Conservation (phyloP, 2,113 vertebrate species). For the Pan troglodytes region NHGRI_mPanTro3-v2.1_pri NC_072398.2:115125501-115126000, state of each 20-base stretch:
- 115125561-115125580: background rate
- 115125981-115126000: background rate
- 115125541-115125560: background rate
- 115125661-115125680: background rate
- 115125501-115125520: background rate
- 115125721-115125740: background rate
- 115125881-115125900: background rate
- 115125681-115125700: background rate
- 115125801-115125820: background rate
- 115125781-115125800: background rate
- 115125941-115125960: background rate
- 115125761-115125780: background rate
- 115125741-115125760: background rate
- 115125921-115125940: background rate
- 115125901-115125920: background rate
- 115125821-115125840: background rate
- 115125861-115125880: background rate
- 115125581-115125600: background rate
- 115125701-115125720: background rate
- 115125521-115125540: background rate
- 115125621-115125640: background rate
- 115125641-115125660: background rate
- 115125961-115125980: background rate
- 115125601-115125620: background rate
- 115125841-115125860: background rate